Evolutionary conservation across 2,888 invertebrate species (phyloP).

Genomic region (Cephus nigrinus): DNA sequence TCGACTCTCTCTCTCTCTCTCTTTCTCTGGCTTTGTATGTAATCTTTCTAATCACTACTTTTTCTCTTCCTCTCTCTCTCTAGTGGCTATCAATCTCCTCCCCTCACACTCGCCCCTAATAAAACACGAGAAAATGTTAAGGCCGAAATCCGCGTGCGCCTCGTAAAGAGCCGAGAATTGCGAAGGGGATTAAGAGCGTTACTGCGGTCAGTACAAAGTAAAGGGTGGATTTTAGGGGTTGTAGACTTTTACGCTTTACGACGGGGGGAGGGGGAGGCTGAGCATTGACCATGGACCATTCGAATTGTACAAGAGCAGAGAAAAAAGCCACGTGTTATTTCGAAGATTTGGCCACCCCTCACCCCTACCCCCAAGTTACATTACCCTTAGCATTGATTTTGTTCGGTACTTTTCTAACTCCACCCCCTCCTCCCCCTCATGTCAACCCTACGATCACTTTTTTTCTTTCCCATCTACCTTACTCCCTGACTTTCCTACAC

Average conservation of each 20-base stretch:
- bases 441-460: neutral
- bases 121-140: neutral
- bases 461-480: neutral
- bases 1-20: neutral
- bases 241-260: slow-evolving; percentile 1
- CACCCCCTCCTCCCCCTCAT: neutral
- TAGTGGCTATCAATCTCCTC: neutral
- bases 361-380: neutral
- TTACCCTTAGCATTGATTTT: neutral
- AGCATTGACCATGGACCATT: neutral
- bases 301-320: neutral
- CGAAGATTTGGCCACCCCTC: neutral
- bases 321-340: neutral
- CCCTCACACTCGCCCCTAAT: neutral
- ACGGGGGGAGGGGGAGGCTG: neutral
- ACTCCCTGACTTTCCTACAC: neutral
- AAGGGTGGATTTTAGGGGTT: slow-evolving; percentile 5
- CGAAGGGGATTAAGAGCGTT: neutral
- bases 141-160: neutral
- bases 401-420: neutral
- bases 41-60: too few relatives aligned
- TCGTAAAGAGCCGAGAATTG: slow-evolving; percentile 7
- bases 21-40: too few relatives aligned
- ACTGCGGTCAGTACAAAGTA: slow-evolving; percentile 6
- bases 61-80: neutral